Percentiles rank a stretch among this genome's conserved stretches.
Evolutionary conservation across 2,113 vertebrate species (phyloP).

Genomic region (Talpa occidentalis): DNA sequence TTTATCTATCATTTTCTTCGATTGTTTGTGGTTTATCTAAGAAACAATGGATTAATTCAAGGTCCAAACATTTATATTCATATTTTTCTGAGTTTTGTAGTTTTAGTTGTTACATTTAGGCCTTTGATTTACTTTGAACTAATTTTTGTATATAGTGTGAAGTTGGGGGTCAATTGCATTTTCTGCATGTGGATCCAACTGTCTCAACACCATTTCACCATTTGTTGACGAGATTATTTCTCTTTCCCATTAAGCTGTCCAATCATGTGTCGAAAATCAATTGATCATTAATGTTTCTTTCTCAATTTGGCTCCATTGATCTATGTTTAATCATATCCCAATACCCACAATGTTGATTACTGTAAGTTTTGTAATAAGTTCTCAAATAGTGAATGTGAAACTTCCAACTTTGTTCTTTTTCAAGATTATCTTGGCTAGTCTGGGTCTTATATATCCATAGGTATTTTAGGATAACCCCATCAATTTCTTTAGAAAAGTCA

Average conservation of each 20-base stretch:
- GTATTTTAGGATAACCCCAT: not conserved
- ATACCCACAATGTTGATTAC: not conserved
- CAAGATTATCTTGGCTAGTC: not conserved
- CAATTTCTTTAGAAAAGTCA: not conserved
- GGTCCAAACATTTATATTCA: not conserved
- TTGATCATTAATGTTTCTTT: slow-evolving; percentile 14
- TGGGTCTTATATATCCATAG: not conserved
- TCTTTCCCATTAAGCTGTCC: not conserved
- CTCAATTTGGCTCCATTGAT: not conserved
- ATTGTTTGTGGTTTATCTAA: not conserved
- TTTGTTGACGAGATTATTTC: not conserved
- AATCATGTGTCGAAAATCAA: not conserved
- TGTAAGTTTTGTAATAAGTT: not conserved
- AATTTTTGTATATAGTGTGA: not conserved
- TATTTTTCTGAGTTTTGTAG: not conserved
- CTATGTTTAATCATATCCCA: not conserved
- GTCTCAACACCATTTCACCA: not conserved
- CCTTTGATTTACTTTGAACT: not conserved
- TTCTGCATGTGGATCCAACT: not conserved
- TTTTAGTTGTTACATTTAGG: not conserved
- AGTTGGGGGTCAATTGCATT: not conserved
- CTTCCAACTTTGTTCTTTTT: not conserved
- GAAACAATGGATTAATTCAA: slow-evolving; percentile 14
- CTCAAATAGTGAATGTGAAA: not conserved
- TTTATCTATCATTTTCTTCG: not conserved